Conservation (phyloP, 2,888 invertebrate genomes). For the Xanthorhoe spadicearia region DNA sequence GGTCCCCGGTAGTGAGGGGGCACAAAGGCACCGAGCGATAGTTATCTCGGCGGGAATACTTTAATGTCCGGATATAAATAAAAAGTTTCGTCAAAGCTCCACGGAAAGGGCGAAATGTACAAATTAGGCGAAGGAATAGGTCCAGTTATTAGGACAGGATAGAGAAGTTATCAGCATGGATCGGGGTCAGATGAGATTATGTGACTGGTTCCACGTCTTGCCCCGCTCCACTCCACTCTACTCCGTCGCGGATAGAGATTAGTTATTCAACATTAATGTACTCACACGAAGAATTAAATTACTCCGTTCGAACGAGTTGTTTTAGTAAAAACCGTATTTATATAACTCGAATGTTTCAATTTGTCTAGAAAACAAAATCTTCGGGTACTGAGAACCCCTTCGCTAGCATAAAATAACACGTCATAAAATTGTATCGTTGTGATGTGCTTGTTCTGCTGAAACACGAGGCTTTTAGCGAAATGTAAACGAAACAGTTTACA, state of each 20-base stretch:
- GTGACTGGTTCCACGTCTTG: not conserved
- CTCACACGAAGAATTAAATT: not conserved
- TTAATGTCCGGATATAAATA: conserved; percentile 37
- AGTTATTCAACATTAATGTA: not conserved
- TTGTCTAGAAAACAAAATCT: conserved; percentile 1
- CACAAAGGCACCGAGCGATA: conserved; percentile 29
- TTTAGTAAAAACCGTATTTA: conserved; percentile 7
- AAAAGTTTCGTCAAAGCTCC: conserved; percentile 23
- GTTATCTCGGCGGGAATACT: conserved; percentile 30
- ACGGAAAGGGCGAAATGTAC: conserved; percentile 10
- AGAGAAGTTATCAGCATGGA: not conserved
- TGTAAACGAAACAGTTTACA: not conserved
- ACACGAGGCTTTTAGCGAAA: not conserved
- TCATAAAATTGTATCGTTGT: not conserved
- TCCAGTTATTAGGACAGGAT: not conserved
- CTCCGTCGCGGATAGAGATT: not conserved
- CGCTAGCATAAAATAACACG: not conserved
- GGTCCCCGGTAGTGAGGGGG: conserved; percentile 28
- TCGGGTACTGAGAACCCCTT: not conserved
- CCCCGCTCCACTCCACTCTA: not conserved
- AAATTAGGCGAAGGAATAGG: conserved; percentile 6
- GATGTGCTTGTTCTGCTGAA: not conserved
- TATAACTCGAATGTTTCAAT: conserved; percentile 4
- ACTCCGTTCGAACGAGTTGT: not conserved
- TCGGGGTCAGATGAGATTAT: not conserved